These are phyloP conservation scores for Calephelis perditalis DNA, from an alignment of 2,888 invertebrate species.

Conservation along the genomic window DNA sequence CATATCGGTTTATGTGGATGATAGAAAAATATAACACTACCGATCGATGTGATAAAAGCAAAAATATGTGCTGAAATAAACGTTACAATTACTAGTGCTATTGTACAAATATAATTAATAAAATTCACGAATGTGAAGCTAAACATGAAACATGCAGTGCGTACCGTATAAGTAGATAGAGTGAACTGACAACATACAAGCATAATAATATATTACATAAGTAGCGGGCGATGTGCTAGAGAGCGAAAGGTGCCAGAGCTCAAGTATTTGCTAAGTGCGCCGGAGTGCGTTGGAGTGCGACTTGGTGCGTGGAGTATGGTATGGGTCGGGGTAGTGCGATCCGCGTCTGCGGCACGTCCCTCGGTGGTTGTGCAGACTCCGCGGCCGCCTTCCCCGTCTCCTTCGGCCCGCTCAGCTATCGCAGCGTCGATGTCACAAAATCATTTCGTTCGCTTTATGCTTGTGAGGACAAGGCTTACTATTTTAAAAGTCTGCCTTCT, in stretches of 20 bases:
- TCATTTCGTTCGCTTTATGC: constrained; percentile 74
- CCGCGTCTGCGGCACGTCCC: constrained; percentile 54
- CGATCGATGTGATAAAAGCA: constrained; percentile 36
- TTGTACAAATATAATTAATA: not conserved
- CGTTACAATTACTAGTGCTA: constrained; percentile 6
- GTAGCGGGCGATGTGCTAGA: constrained; percentile 13
- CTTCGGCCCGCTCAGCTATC: constrained; percentile 64
- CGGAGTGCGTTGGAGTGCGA: constrained; percentile 30
- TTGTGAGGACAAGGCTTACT: constrained; percentile 79
- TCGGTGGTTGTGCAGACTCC: constrained; percentile 54
- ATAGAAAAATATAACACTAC: constrained; percentile 64
- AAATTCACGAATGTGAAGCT: not conserved
- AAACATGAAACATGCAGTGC: constrained; percentile 7
- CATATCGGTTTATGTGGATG: constrained; percentile 49
- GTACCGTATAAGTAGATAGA: not conserved
- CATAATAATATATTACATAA: not conserved
- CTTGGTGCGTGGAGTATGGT: constrained; percentile 50
- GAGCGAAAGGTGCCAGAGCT: constrained; percentile 8
- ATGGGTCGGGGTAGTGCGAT: constrained; percentile 45
- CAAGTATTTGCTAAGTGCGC: constrained; percentile 3
- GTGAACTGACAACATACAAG: constrained; percentile 8
- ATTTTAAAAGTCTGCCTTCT: constrained; percentile 82
- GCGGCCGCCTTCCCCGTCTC: constrained; percentile 64
- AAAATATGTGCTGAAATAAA: constrained; percentile 23
- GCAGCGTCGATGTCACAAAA: constrained; percentile 69